Percentiles rank a stretch among this genome's conserved stretches.
Conservation (phyloP, 2,113 vertebrate species). For the Morone chrysops region DNA sequence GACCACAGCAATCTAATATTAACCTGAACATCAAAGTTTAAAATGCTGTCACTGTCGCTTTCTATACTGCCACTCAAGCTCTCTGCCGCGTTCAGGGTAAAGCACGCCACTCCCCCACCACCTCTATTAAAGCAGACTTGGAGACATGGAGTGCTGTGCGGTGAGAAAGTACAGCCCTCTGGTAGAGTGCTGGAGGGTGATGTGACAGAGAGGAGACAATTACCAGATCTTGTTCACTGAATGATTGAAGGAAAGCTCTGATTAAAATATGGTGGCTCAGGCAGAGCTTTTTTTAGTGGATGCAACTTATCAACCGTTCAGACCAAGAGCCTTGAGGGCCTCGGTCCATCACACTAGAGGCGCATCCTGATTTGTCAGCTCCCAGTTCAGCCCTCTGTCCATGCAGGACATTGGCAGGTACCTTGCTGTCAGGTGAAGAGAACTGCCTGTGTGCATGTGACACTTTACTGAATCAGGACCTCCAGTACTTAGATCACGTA, state of each 20-base stretch:
- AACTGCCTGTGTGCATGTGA: no score
- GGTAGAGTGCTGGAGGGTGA: not conserved
- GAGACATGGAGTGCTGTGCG: not conserved
- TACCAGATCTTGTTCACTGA: not conserved
- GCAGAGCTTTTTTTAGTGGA: not conserved
- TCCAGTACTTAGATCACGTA: not conserved
- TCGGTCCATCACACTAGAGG: not conserved
- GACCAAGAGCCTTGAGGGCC: not conserved
- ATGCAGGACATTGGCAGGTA: no score
- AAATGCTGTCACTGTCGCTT: not conserved
- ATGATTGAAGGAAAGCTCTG: not conserved
- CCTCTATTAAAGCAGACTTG: not conserved
- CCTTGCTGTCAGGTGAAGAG: not conserved
- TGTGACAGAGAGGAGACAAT: no score
- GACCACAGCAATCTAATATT: not conserved
- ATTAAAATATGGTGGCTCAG: not conserved
- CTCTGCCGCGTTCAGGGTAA: not conserved
- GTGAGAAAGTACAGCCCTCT: not conserved
- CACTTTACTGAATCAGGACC: not conserved
- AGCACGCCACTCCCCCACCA: not conserved
- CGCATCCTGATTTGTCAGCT: not conserved
- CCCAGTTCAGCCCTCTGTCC: no score
- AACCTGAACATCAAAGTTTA: constrained; percentile 4
- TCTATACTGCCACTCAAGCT: not conserved
- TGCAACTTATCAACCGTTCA: not conserved